phyloP scores from a whole-genome alignment of 64 coral and sea anemone genomes.

The Catalaphyllia jardinei region DNA sequence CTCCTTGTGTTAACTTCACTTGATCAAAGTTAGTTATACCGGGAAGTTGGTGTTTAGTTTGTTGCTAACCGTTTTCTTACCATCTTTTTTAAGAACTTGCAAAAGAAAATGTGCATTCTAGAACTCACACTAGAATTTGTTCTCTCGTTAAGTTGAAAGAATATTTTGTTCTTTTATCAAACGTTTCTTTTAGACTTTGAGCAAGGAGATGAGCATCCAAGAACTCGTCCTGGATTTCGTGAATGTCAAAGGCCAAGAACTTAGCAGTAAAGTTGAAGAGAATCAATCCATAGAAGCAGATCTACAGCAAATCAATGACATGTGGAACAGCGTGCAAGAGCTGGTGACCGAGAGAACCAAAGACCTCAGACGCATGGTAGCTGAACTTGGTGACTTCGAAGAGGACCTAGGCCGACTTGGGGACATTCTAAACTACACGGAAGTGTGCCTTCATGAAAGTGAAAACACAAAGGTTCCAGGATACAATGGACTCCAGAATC shows the following conservation, averaged over 20 bases:
- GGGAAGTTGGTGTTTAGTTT: too few relatives aligned
- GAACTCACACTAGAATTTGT: too few relatives aligned
- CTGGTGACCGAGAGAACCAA: conserved; percentile 56
- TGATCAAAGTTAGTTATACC: too few relatives aligned
- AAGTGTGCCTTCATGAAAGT: conserved; percentile 81
- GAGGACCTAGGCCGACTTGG: conserved; percentile 63
- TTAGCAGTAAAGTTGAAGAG: conserved; percentile 71
- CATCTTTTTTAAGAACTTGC: too few relatives aligned
- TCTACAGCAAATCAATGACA: conserved; percentile 76
- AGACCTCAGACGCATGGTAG: conserved; percentile 49
- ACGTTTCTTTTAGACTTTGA: conserved; percentile 47
- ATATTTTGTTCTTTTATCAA: not conserved
- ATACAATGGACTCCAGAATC: conserved; percentile 87
- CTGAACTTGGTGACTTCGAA: conserved; percentile 78
- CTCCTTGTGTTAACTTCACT: too few relatives aligned
- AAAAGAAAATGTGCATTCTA: too few relatives aligned
- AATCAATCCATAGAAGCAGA: conserved; percentile 76
- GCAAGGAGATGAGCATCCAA: conserved; percentile 86
- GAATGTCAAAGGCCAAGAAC: conserved; percentile 92
- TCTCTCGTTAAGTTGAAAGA: too few relatives aligned
- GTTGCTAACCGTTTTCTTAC: too few relatives aligned
- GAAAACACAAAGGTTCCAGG: conserved; percentile 61
- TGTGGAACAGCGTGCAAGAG: conserved; percentile 68
- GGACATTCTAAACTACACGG: conserved; percentile 85
- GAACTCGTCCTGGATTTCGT: conserved; percentile 90